Evolutionary conservation across 30 jellyfish, hydroid and myxozoan genomes (phyloP).

Genomic region (Nemopilema nomurai): DNA sequence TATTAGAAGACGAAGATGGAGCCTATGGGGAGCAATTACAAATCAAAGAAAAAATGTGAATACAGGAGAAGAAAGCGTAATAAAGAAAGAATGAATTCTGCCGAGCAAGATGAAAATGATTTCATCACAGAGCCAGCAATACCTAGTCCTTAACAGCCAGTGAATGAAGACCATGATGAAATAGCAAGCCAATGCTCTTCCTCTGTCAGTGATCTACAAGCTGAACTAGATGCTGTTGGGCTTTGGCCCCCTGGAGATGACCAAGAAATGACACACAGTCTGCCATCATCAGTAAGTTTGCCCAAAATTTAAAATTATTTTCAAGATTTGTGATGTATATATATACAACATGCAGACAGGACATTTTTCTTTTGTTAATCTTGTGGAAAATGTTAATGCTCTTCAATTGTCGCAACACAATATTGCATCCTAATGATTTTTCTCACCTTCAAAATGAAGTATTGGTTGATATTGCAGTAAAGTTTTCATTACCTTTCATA

Average conservation of each 20-base stretch:
- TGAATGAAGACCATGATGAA: constrained; percentile 8
- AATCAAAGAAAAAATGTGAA: constrained; percentile 9
- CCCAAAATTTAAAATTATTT: background rate
- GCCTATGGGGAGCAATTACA: constrained; percentile 2
- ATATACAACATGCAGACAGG: background rate
- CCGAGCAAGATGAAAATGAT: background rate
- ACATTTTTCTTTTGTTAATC: background rate
- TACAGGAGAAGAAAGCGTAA: constrained; percentile 16
- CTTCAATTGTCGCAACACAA: background rate
- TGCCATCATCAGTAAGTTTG: background rate
- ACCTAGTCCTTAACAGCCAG: constrained; percentile 5
- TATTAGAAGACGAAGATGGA: background rate
- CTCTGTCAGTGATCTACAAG: constrained; percentile 6
- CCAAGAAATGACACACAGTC: constrained; percentile 3
- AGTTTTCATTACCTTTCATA: background rate
- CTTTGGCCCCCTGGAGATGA: constrained; percentile 19
- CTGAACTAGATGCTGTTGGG: constrained; percentile 20
- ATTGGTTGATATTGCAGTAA: background rate
- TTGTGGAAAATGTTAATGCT: background rate
- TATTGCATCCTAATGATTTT: background rate
- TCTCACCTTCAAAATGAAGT: background rate
- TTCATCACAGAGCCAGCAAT: background rate
- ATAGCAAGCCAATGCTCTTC: constrained; percentile 16
- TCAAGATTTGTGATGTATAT: background rate
- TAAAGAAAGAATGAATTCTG: background rate